These are phyloP conservation scores for Porites lutea DNA, from an alignment of 64 coral and sea anemone genomes.

Conservation along the genomic window DNA sequence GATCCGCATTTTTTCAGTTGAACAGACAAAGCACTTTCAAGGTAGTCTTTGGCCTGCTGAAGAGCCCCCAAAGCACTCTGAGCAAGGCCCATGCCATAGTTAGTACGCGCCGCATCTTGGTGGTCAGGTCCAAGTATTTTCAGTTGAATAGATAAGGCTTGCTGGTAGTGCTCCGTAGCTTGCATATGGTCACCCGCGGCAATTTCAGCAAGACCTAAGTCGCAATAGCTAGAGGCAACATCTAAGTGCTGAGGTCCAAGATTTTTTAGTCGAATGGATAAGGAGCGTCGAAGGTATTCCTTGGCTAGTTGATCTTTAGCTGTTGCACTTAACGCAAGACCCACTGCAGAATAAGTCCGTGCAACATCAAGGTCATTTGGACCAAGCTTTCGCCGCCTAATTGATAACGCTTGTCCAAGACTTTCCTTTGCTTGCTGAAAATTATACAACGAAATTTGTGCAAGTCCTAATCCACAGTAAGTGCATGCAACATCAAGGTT, in stretches of 20 bases:
- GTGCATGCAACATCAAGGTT: not conserved
- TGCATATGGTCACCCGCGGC: not conserved
- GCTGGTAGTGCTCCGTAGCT: not conserved
- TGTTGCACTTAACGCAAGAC: not conserved
- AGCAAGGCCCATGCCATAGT: not conserved
- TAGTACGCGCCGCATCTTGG: not conserved
- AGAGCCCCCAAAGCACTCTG: not conserved
- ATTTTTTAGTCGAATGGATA: not conserved
- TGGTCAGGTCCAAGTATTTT: conserved; percentile 7
- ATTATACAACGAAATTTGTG: not conserved
- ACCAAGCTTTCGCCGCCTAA: not conserved
- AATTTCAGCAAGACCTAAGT: not conserved
- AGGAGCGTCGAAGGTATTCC: not conserved
- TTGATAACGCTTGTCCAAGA: not conserved
- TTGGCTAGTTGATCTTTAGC: not conserved
- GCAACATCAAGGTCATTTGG: not conserved
- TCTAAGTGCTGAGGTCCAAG: not conserved
- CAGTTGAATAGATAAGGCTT: not conserved
- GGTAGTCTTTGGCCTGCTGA: not conserved
- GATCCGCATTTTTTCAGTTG: not conserved
- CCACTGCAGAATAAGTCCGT: not conserved
- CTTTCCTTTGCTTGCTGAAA: not conserved
- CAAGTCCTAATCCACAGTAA: not conserved
- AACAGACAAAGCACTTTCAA: not conserved
- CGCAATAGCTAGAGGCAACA: not conserved